A percentile compares a stretch with the other conserved stretches of the same genome.
phyloP scores from a whole-genome alignment of 2,797 vertebrate species.

The Hydrolagus colliei region DNA sequence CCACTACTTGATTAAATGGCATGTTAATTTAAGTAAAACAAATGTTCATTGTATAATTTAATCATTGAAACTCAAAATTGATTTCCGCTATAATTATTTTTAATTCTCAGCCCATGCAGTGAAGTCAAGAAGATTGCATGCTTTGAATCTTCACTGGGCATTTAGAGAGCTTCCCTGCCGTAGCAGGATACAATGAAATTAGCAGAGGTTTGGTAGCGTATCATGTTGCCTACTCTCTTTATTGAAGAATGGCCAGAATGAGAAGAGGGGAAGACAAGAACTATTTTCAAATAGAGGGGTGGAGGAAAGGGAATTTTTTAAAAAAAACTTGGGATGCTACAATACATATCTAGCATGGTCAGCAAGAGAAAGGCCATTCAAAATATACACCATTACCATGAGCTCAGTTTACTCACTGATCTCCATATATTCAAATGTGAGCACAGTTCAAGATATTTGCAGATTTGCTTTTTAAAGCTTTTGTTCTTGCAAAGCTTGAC shows the following conservation, averaged over 20 bases:
- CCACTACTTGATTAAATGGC: background rate
- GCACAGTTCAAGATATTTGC: no score
- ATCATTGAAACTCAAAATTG: no score
- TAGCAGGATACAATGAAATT: no score
- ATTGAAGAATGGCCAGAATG: background rate
- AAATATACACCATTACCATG: background rate
- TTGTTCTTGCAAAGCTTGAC: background rate
- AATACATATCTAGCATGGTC: background rate
- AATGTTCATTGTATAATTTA: background rate
- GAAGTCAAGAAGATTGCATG: background rate
- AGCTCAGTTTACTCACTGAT: background rate
- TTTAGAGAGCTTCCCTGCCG: no score
- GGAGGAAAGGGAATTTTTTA: background rate
- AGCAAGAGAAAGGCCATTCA: background rate
- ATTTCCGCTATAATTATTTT: background rate
- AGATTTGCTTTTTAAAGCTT: background rate
- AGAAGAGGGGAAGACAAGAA: background rate
- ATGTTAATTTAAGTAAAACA: background rate
- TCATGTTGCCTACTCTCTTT: no score
- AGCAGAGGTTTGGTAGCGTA: no score
- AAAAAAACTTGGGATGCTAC: background rate
- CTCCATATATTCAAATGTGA: background rate
- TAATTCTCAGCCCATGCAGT: background rate
- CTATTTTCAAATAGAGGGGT: background rate
- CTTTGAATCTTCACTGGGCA: background rate